phyloP scores from a whole-genome alignment of 2,113 vertebrate genomes.

The human region GRCh38 chr13:79316001-79316500 shows the following conservation, averaged over 20 bases:
- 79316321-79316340: neutral
- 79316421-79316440: constrained; percentile 8
- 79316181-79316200: neutral
- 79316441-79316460: neutral
- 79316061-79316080: constrained; percentile 52
- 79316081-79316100: neutral
- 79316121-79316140: constrained; percentile 12
- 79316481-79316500: constrained; percentile 47
- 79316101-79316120: neutral
- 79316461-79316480: constrained; percentile 52
- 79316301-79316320: neutral
- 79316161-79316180: neutral
- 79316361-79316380: constrained; percentile 52
- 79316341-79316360: constrained; percentile 20
- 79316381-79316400: constrained; percentile 53
- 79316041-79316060: constrained; percentile 49
- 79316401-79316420: constrained; percentile 44
- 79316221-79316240: neutral
- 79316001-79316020: constrained; percentile 38
- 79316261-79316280: constrained; percentile 24
- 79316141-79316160: constrained; percentile 28
- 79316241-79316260: constrained; percentile 30
- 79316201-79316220: no score
- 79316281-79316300: constrained; percentile 13
- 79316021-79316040: neutral